phyloP scores from a whole-genome alignment of 2,888 invertebrate species.

The Rosalia funebris region DNA sequence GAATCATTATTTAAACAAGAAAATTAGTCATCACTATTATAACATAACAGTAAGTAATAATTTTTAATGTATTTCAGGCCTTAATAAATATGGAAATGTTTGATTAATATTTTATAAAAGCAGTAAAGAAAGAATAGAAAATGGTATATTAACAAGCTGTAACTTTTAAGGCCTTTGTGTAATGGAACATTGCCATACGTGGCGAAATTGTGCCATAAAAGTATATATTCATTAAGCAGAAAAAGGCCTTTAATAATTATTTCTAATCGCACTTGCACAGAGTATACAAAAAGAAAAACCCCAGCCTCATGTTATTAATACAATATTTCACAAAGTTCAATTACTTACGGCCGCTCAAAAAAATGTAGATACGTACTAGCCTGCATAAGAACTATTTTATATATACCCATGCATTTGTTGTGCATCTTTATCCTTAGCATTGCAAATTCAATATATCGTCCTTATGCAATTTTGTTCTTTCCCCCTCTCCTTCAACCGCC shows the following conservation, averaged over 20 bases:
- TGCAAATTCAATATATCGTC: slow-evolving; percentile 43
- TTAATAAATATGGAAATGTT: no score
- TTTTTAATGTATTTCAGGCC: no score
- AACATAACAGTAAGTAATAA: no score
- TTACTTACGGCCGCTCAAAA: slow-evolving; percentile 45
- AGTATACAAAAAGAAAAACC: slow-evolving; percentile 15
- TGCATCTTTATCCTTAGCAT: slow-evolving; percentile 44
- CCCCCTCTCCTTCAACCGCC: slow-evolving; percentile 50
- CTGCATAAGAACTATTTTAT: slow-evolving; percentile 48
- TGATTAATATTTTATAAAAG: no score
- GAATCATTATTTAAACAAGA: no score
- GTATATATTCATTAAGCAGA: not conserved
- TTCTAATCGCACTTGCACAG: slow-evolving; percentile 13
- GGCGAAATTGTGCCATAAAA: not conserved
- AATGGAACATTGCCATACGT: not conserved
- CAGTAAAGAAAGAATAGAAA: no score
- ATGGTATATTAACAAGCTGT: no score
- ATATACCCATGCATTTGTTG: slow-evolving; percentile 46
- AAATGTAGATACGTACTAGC: slow-evolving; percentile 48
- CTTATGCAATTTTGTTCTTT: slow-evolving; percentile 47
- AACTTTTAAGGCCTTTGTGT: not conserved
- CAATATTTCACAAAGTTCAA: slow-evolving; percentile 49
- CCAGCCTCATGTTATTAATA: slow-evolving; percentile 39
- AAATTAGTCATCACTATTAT: no score
- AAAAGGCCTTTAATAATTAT: not conserved